Percentiles rank a stretch among this genome's conserved stretches.
phyloP scores from a whole-genome alignment of 2,888 invertebrate genomes.

The Itoplectis maculator region DNA sequence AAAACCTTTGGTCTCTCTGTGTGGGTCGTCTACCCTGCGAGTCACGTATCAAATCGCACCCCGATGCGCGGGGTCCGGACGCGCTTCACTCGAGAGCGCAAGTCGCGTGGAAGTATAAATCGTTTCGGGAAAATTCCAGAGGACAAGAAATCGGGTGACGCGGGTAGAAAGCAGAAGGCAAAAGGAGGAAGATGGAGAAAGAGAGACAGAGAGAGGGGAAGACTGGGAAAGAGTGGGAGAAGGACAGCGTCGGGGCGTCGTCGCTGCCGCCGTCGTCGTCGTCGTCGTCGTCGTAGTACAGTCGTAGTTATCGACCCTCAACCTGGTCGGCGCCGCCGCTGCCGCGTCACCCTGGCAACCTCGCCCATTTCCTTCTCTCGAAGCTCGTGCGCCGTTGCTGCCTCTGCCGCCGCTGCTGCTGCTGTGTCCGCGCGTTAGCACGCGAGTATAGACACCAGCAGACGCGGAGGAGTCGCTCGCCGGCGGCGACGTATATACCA shows the following conservation, averaged over 20 bases:
- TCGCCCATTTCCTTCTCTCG: slow-evolving; percentile 69
- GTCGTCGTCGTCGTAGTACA: slow-evolving; percentile 69
- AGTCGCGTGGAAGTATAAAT: slow-evolving; percentile 5
- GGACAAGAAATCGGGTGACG: not conserved
- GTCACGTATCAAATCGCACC: not conserved
- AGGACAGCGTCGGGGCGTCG: slow-evolving; percentile 60
- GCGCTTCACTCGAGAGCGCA: not conserved
- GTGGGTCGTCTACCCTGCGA: not conserved
- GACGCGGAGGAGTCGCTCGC: slow-evolving; percentile 56
- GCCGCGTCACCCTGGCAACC: slow-evolving; percentile 81
- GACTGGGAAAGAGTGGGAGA: slow-evolving; percentile 31
- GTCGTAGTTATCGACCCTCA: slow-evolving; percentile 79
- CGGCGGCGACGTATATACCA: slow-evolving; percentile 39
- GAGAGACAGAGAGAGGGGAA: too few relatives aligned
- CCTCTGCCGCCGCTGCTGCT: slow-evolving; percentile 1
- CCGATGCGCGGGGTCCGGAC: not conserved
- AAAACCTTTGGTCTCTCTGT: too few relatives aligned
- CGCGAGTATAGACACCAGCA: slow-evolving; percentile 36
- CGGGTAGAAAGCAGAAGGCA: not conserved
- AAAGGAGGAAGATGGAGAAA: slow-evolving; percentile 3
- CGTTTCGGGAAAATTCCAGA: not conserved
- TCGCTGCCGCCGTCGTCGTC: too few relatives aligned
- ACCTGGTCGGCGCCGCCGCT: slow-evolving; percentile 70
- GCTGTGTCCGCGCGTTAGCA: slow-evolving; percentile 22
- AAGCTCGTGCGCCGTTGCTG: slow-evolving; percentile 28